Evolutionary conservation across 1,140 invertebrate species (phyloP).

Genomic region (Lasaia peninsularis): DNA sequence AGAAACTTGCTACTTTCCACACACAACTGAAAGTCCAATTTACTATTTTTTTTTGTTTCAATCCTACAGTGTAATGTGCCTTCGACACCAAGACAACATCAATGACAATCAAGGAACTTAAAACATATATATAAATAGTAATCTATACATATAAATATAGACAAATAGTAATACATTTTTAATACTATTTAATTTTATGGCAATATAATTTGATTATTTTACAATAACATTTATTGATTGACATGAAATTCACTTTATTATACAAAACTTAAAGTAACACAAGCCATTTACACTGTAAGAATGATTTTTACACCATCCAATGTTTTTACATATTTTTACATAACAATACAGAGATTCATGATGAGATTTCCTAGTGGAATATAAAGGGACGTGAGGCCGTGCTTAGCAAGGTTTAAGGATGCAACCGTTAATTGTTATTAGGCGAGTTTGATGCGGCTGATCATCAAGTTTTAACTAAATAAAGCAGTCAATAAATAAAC

Average conservation of each 20-base stretch:
- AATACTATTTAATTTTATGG: conserved; percentile 18
- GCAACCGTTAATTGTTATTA: conserved; percentile 65
- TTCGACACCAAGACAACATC: conserved; percentile 10
- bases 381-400: conserved; percentile 59
- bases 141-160: conserved; percentile 8
- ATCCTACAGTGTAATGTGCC: conserved; percentile 32
- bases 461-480: conserved; percentile 68
- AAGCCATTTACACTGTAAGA: conserved; percentile 35
- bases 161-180: conserved; percentile 3
- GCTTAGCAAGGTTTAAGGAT: conserved; percentile 69
- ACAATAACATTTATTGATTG: conserved; percentile 14
- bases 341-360: conserved; percentile 60
- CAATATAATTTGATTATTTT: conserved; percentile 16
- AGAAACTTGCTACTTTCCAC: conserved; percentile 29
- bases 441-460: conserved; percentile 51
- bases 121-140: conserved; percentile 8
- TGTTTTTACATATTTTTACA: conserved; percentile 65
- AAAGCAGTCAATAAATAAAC: conserved; percentile 77
- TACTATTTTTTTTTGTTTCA: conserved; percentile 65
- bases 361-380: conserved; percentile 69
- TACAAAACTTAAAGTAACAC: conserved; percentile 18
- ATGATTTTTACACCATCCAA: conserved; percentile 67
- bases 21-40: conserved; percentile 39
- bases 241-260: conserved; percentile 14
- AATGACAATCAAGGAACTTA: conserved; percentile 3